These are phyloP conservation scores for Elephas maximus DNA, from an alignment of 2,113 vertebrate species.

Conservation along the genomic window DNA sequence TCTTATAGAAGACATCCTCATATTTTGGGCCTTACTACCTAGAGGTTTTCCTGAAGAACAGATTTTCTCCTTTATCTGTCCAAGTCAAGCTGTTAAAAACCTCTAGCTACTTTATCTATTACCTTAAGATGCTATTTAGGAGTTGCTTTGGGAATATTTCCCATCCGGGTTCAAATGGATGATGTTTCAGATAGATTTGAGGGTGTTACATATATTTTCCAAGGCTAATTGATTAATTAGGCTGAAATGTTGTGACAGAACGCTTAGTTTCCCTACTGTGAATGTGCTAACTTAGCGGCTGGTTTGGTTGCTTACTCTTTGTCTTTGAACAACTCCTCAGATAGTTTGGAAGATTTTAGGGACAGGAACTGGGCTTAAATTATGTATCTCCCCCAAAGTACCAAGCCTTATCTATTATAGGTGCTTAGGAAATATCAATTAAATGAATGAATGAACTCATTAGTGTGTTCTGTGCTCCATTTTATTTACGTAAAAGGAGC, in stretches of 20 bases:
- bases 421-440: slow-evolving; percentile 19
- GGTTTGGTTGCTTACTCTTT: slow-evolving; percentile 21
- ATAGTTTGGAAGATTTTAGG: slow-evolving; percentile 36
- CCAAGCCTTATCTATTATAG: neutral
- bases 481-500: slow-evolving; percentile 3
- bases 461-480: slow-evolving; percentile 11
- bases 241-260: slow-evolving; percentile 16
- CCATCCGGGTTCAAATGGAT: slow-evolving; percentile 20
- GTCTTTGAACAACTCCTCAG: slow-evolving; percentile 32
- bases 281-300: neutral
- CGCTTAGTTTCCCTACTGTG: neutral
- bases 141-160: slow-evolving; percentile 34
- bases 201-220: neutral
- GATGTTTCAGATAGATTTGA: neutral
- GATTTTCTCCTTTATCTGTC: slow-evolving; percentile 4
- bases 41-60: slow-evolving; percentile 27
- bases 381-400: neutral
- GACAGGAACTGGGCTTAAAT: neutral
- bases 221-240: slow-evolving; percentile 19
- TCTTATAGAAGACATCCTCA: slow-evolving; percentile 22
- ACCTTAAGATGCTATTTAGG: slow-evolving; percentile 40
- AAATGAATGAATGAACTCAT: slow-evolving; percentile 24
- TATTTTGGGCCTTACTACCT: neutral
- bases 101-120: slow-evolving; percentile 2
- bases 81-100: slow-evolving; percentile 14